Conservation (phyloP, 1,140 invertebrate genomes). For the Cephus cinctus region DNA sequence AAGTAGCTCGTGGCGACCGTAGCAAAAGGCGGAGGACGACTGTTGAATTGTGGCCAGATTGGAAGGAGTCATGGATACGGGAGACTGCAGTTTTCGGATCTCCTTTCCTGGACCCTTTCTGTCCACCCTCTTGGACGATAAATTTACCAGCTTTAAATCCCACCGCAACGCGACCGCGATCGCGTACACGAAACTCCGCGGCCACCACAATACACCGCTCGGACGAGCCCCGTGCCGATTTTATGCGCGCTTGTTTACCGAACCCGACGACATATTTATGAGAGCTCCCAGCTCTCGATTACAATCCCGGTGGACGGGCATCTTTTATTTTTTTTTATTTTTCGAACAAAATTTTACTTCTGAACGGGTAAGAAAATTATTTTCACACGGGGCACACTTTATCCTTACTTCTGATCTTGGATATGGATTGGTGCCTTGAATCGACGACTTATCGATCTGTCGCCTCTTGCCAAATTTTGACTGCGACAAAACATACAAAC, state of each 20-base stretch:
- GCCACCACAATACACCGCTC: conserved; percentile 10
- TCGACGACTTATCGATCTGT: no score
- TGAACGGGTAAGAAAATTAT: no score
- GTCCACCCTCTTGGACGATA: conserved; percentile 29
- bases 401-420: no score
- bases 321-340: no score
- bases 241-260: conserved; percentile 29
- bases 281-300: conserved; percentile 18
- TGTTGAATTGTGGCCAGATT: neutral
- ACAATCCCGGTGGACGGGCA: conserved; percentile 15
- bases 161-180: conserved; percentile 15
- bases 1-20: no score
- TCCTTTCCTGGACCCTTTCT: conserved; percentile 27
- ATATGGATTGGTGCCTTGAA: no score
- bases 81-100: neutral
- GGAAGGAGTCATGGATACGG: neutral
- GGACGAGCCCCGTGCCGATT: conserved; percentile 18
- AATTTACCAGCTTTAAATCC: conserved; percentile 35
- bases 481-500: no score
- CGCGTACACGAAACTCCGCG: conserved; percentile 15
- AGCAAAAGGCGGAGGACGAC: neutral
- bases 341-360: no score
- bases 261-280: conserved; percentile 32
- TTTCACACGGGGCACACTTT: no score
- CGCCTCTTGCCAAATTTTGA: no score